phyloP scores from a whole-genome alignment of 2,888 invertebrate genomes.

The Tricholauxania praeusta region DNA sequence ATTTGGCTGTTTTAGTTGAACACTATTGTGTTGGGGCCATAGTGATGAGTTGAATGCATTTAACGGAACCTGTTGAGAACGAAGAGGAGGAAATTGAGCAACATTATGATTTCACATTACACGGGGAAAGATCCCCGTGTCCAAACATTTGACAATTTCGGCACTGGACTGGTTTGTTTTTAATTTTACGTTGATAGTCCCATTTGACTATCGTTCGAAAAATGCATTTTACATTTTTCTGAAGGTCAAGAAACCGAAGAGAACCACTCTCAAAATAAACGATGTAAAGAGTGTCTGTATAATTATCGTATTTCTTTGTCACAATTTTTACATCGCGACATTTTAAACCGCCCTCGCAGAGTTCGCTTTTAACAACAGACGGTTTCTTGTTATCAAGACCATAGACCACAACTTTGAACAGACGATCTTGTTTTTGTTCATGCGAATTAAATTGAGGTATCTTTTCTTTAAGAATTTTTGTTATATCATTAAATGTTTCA shows the following conservation, averaged over 20 bases:
- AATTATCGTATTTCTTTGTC: constrained; percentile 34
- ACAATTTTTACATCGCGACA: constrained; percentile 40
- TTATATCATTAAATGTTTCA: constrained; percentile 26
- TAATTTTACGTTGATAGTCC: constrained; percentile 39
- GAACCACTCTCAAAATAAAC: constrained; percentile 35
- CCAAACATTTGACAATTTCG: constrained; percentile 44
- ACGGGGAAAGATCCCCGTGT: no score
- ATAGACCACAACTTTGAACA: constrained; percentile 39
- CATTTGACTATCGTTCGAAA: constrained; percentile 38
- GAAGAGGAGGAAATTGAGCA: not conserved
- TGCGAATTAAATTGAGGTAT: constrained; percentile 38
- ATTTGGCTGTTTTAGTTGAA: no score
- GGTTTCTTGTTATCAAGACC: constrained; percentile 33
- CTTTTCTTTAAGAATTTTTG: constrained; percentile 31
- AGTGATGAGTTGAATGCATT: not conserved
- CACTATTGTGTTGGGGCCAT: not conserved
- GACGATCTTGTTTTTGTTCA: constrained; percentile 32
- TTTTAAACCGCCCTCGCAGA: constrained; percentile 39
- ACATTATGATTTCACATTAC: constrained; percentile 36
- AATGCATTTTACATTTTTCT: constrained; percentile 36
- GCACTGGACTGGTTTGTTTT: constrained; percentile 42
- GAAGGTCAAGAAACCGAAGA: constrained; percentile 31
- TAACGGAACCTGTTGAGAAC: constrained; percentile 1
- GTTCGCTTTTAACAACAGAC: constrained; percentile 33
- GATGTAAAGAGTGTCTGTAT: constrained; percentile 35